Base-by-base conservation (phyloP, 1,140 invertebrate genomes). In the Drosophila pseudoobscura region DNA sequence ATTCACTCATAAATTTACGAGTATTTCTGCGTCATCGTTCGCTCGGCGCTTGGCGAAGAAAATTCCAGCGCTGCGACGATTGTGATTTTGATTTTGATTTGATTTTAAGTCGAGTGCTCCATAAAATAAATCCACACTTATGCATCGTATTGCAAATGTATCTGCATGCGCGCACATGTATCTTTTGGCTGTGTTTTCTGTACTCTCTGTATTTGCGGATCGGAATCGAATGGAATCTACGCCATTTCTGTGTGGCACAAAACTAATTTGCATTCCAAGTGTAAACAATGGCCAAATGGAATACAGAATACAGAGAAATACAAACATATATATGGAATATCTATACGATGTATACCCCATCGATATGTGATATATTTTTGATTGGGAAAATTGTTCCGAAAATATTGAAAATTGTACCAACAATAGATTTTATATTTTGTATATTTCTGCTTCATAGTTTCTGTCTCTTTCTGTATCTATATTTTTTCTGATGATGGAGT, bases 41-140 rank as follows among this genome's bases (percentile, higher is more conserved):
- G 52, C 22, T 47, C 17, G 15, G 15, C 15, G 15, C 15, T 15
- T 11, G 20, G 9, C 20, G 20, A 57, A 41, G 54, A 41, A 54
- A 31, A 50, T 41, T 26, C 46, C 39, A 20, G 20, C 20, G 20
- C 2, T 22, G 31, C 49, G 43, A 68, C 64, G 57, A 62, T 60
- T 52, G 39, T 60, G 39, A 51, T 62, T 62, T 62, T 60, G 39
- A 51, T 62, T 62, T 62, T 44, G 26, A 29, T 41, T 47, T 63
- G 58, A 24, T 43, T 62, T 74, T 44, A 31, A 56, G 53, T 65
- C 60, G 52, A 74, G 61, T 75, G 69, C 72, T 59, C 61, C 71
- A 66, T 75, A 75, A 75, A 75, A 75, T 51, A 75, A 66, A 43
- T 75, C 54, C 72, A 51, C 72, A 75, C 71, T 75, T 75, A 55